Conservation (phyloP, 2,888 invertebrate species). For the Octodonta nipae region DNA sequence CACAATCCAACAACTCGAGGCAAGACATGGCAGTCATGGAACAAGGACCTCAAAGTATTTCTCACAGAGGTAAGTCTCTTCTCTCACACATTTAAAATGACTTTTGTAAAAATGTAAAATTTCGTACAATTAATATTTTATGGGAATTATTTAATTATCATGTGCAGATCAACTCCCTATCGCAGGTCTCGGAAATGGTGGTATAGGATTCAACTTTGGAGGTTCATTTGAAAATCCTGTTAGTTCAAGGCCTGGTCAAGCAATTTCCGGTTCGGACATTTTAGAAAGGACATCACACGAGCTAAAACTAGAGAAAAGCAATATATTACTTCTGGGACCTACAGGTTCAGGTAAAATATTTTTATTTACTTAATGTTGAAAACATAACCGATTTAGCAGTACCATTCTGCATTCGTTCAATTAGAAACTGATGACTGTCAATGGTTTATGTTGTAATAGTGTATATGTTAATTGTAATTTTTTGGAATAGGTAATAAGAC, state of each 20-base stretch:
- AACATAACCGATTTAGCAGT: too few relatives aligned
- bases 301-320: conserved; percentile 84
- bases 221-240: conserved; percentile 20
- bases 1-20: conserved; percentile 32
- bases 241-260: conserved; percentile 6
- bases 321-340: conserved; percentile 89
- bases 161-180: conserved; percentile 80
- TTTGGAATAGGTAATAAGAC: too few relatives aligned
- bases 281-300: conserved; percentile 71
- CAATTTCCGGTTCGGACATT: conserved; percentile 68
- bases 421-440: too few relatives aligned
- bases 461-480: too few relatives aligned
- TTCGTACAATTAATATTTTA: conserved; percentile 1
- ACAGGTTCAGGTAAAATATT: conserved; percentile 73
- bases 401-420: too few relatives aligned
- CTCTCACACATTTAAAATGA: not conserved
- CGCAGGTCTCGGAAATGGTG: conserved; percentile 59
- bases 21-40: conserved; percentile 44
- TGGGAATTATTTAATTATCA: too few relatives aligned
- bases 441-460: too few relatives aligned
- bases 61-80: conserved; percentile 51
- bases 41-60: conserved; percentile 52
- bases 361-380: too few relatives aligned
- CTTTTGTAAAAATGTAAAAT: conserved; percentile 2
- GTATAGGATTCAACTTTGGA: conserved; percentile 45